phyloP scores from a whole-genome alignment of 2,888 invertebrate genomes.

The Cerceris ruficornis region DNA sequence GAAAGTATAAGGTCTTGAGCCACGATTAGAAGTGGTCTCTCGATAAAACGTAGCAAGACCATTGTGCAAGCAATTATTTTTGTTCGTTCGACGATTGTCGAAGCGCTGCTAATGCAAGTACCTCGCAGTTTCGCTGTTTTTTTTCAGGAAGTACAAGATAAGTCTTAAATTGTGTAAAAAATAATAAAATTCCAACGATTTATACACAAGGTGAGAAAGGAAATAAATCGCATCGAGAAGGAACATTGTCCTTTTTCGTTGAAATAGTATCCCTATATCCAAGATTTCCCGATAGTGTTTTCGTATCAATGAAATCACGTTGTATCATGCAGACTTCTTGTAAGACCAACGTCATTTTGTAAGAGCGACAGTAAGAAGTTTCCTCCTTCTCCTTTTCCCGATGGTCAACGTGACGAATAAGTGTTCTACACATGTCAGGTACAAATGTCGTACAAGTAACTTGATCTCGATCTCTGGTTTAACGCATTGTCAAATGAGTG shows the following conservation, averaged over 20 bases:
- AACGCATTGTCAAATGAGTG: constrained; percentile 63
- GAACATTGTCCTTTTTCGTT: not conserved
- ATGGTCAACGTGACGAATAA: constrained; percentile 46
- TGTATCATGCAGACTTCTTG: constrained; percentile 8
- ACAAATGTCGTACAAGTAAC: constrained; percentile 75
- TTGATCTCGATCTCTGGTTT: constrained; percentile 65
- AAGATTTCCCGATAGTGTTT: not conserved
- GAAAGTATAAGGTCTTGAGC: constrained; percentile 18
- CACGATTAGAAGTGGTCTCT: constrained; percentile 4
- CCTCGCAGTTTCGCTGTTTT: not conserved
- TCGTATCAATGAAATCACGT: not conserved
- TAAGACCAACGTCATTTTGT: constrained; percentile 27
- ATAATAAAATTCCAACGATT: not conserved
- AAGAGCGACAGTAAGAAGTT: constrained; percentile 31
- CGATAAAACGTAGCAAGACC: not conserved
- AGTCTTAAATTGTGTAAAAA: not conserved
- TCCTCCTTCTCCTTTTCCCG: constrained; percentile 22
- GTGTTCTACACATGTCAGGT: constrained; percentile 73
- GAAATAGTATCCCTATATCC: not conserved
- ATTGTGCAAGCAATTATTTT: not conserved
- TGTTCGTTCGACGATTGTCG: not conserved
- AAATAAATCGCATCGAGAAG: constrained; percentile 3
- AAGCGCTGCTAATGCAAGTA: not conserved
- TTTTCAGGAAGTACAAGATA: not conserved
- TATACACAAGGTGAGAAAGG: constrained; percentile 11